A percentile compares a stretch with the other conserved stretches of the same genome.
Conservation (phyloP, 1,140 invertebrate species). For the Uloborus diversus region DNA sequence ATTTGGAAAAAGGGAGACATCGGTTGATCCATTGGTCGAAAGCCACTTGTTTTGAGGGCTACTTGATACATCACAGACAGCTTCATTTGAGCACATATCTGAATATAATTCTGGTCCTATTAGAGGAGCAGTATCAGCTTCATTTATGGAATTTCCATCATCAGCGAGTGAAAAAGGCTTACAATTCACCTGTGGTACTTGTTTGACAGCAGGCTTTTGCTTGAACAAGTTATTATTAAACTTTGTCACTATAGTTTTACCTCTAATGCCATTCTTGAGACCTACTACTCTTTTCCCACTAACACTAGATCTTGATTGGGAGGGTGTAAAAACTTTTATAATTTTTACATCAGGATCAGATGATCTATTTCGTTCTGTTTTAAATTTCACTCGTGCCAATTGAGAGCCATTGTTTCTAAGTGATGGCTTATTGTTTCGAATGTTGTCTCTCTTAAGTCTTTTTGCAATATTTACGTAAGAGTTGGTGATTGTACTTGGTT, state of each 20-base stretch:
- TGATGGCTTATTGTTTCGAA: no score
- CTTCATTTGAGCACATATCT: neutral
- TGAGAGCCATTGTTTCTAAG: neutral
- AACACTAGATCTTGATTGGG: neutral
- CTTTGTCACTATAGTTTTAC: no score
- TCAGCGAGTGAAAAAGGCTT: neutral
- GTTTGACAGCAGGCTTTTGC: neutral
- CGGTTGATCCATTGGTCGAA: no score
- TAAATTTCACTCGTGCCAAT: neutral
- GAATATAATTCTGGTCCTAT: neutral
- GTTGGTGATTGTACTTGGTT: neutral
- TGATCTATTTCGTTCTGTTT: neutral
- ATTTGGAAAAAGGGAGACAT: no score
- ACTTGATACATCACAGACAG: neutral
- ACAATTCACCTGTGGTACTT: neutral
- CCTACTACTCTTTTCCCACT: neutral
- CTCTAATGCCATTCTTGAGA: no score
- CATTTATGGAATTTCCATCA: neutral
- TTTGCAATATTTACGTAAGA: no score
- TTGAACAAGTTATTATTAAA: neutral
- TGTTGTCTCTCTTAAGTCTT: no score
- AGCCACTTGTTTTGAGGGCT: no score
- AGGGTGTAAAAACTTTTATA: neutral
- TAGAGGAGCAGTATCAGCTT: constrained; percentile 22
- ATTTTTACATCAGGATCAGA: constrained; percentile 30